phyloP scores from a whole-genome alignment of 2,113 vertebrate genomes.

The Cynopterus brachyotis region DNA sequence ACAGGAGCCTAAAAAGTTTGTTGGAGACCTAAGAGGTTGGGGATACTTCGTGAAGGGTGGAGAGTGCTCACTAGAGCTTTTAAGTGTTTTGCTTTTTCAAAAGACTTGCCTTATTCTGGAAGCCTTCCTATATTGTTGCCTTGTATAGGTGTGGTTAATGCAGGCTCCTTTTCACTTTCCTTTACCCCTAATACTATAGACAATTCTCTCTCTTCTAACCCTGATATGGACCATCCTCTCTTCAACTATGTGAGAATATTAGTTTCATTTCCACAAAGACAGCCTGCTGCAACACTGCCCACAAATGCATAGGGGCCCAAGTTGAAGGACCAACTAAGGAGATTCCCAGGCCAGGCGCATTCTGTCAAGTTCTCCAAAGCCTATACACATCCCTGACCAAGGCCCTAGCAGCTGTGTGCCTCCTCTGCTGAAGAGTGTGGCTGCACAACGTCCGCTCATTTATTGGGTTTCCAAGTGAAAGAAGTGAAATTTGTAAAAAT shows the following conservation, averaged over 20 bases:
- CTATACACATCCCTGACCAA: accelerated
- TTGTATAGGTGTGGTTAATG: background rate
- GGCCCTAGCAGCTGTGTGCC: slow-evolving; percentile 23
- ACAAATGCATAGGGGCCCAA: background rate
- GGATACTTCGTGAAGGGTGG: background rate
- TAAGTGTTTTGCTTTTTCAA: background rate
- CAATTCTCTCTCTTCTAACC: background rate
- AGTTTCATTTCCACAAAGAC: background rate
- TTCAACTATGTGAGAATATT: background rate
- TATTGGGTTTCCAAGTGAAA: slow-evolving; percentile 83
- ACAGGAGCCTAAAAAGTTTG: background rate
- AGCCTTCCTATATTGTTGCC: too few species aligned
- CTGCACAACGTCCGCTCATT: slow-evolving; percentile 70
- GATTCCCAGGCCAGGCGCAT: background rate
- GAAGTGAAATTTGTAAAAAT: slow-evolving; percentile 83
- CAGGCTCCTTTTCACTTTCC: background rate
- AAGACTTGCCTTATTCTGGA: background rate
- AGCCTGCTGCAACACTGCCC: accelerated
- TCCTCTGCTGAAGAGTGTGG: slow-evolving; percentile 25
- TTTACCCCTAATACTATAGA: background rate
- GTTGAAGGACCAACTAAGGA: background rate
- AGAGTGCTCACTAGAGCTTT: background rate
- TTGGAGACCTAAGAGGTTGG: background rate
- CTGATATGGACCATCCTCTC: background rate
- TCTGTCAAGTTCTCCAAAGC: background rate